A percentile compares a stretch with the other conserved stretches of the same genome.
Conservation (phyloP, 1,140 invertebrate species). For the Drosophila equinoxialis region DNA sequence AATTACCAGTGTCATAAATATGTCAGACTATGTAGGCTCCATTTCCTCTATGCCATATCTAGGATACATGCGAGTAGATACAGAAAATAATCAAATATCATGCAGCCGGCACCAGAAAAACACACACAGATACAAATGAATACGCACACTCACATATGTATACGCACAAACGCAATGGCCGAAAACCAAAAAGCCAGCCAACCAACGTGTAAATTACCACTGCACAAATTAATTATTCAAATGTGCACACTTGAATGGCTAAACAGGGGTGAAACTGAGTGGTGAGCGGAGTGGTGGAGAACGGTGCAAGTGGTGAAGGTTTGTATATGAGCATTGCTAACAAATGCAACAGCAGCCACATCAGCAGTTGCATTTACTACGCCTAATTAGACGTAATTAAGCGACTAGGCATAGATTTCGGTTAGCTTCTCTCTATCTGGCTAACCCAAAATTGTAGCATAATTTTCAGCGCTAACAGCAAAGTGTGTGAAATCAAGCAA, state of each 20-base stretch:
- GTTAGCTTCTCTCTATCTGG: conserved; percentile 27
- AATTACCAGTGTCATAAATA: conserved; percentile 81
- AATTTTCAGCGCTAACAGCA: conserved; percentile 34
- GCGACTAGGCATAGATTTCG: conserved; percentile 64
- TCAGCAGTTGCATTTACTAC: conserved; percentile 34
- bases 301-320: background rate
- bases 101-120: conserved; percentile 35
- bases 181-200: conserved; percentile 71
- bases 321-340: conserved; percentile 19
- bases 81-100: conserved; percentile 78
- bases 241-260: conserved; percentile 76
- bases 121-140: background rate
- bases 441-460: conserved; percentile 56
- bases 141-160: conserved; percentile 29
- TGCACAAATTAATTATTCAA: conserved; percentile 81
- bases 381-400: conserved; percentile 77
- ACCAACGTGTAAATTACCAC: conserved; percentile 80
- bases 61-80: conserved; percentile 9
- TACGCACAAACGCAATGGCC: conserved; percentile 38
- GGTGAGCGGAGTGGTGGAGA: background rate
- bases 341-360: conserved; percentile 34
- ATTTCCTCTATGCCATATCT: conserved; percentile 5
- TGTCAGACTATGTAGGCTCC: conserved; percentile 44
- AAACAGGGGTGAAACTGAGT: conserved; percentile 47
- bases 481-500: conserved; percentile 10